Base-by-base conservation (phyloP, 2,113 vertebrate species). In the Acrocephalus arundinaceus region DNA sequence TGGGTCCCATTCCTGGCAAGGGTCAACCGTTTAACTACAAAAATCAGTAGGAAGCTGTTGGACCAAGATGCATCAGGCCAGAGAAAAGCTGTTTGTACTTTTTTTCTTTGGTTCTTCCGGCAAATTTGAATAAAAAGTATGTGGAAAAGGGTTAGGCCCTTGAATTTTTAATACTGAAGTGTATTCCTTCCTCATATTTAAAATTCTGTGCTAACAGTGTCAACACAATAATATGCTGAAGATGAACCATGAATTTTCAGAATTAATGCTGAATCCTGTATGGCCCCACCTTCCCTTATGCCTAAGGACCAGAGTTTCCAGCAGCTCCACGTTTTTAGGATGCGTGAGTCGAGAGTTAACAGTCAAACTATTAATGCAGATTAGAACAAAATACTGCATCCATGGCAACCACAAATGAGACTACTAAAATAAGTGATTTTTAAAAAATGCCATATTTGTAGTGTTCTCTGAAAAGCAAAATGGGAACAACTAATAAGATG, bases 1-100 rank as follows among this genome's bases (percentile, higher is more conserved):
- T 51, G 90, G 92, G 94, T 94, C 76, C 66, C 14, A 33, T 84
- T 94, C 54, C 96, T 96, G 96, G 94, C 92, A 95, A 85, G 90
- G 88, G 92, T 96, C 96, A 90, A 75, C 86, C 4, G 16, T 95
- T 90, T 90, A 90, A 96, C 92, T 95, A 68, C 95, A 96, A 90
- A 85, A 95, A 95, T 90, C 79, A 86, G 85, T 84, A 74, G 93
- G 93, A 94, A 90, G 85, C 88, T 80, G 35, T 83, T 97, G 92
- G 87, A 93, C 79, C 85, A 55, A 25, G 85, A 90, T 86, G 76
- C 83, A 66, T 87, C 88, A 93, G 83, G 83, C 65, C 85, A 90
- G 79, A 93, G 90, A 92, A 93, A 90, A 94, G 79, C 83, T 85
- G 85, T 52, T 94, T 94, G 78, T 75, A 3, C 65, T 59, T 55